phyloP scores from a whole-genome alignment of 1,140 invertebrate species.

The Caenorhabditis briggsae region DNA sequence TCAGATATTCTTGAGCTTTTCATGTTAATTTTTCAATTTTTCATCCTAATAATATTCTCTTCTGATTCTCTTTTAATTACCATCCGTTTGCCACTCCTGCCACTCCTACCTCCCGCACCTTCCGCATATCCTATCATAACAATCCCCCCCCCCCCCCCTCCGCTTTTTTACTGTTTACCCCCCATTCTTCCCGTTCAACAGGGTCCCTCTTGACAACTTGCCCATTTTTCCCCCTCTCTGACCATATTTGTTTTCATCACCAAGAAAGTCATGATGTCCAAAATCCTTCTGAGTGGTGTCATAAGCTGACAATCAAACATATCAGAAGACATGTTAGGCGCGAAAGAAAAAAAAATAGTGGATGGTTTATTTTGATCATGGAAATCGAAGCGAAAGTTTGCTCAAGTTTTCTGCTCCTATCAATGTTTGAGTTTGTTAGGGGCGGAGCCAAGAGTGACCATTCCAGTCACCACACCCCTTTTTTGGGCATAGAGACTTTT shows the following conservation, averaged over 20 bases:
- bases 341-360: not conserved
- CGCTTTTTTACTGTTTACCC: conserved; percentile 8
- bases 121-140: not conserved
- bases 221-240: not conserved
- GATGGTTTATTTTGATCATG: not conserved
- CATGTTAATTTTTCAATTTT: too few relatives aligned
- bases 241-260: conserved; percentile 22
- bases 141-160: not conserved
- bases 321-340: not conserved
- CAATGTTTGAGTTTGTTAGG: not conserved
- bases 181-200: not conserved
- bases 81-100: conserved; percentile 3
- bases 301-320: conserved; percentile 28
- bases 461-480: conserved; percentile 45
- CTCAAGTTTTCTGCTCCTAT: conserved; percentile 38
- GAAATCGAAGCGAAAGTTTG: conserved; percentile 5
- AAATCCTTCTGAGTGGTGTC: not conserved
- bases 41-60: not conserved
- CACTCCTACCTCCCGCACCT: not conserved
- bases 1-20: too few relatives aligned
- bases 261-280: conserved; percentile 13
- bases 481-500: not conserved
- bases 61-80: not conserved
- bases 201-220: not conserved
- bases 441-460: conserved; percentile 13